A percentile compares a stretch with the other conserved stretches of the same genome.
These are phyloP conservation scores for Drosophila robusta DNA, from an alignment of 2,888 invertebrate species.

Conservation along the genomic window DNA sequence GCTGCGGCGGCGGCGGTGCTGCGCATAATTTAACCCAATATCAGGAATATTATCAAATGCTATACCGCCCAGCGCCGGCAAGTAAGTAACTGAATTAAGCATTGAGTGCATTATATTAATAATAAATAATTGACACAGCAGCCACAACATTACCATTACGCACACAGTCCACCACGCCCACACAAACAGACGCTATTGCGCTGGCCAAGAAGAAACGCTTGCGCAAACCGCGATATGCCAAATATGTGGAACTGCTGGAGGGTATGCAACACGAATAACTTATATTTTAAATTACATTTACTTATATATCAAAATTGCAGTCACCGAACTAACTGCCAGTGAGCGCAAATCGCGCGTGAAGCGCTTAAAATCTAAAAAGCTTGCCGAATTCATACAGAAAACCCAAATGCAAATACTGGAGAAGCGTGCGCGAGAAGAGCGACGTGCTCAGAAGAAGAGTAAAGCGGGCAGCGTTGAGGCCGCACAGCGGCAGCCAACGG, in stretches of 20 bases:
- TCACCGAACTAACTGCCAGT: slow-evolving; percentile 87
- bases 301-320: slow-evolving; percentile 83
- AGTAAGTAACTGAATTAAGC: slow-evolving; percentile 39
- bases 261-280: slow-evolving; percentile 85
- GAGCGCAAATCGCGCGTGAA: slow-evolving; percentile 89
- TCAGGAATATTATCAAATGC: slow-evolving; percentile 73
- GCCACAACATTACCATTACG: slow-evolving; percentile 46
- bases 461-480: slow-evolving; percentile 12
- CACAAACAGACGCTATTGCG: slow-evolving; percentile 61
- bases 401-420: slow-evolving; percentile 83
- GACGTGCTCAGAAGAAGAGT: slow-evolving; percentile 40
- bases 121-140: slow-evolving; percentile 10
- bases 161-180: slow-evolving; percentile 78
- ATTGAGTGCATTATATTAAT: slow-evolving; percentile 1
- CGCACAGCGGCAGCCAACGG: slow-evolving; percentile 70
- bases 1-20: slow-evolving; percentile 36
- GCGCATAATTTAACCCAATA: slow-evolving; percentile 57
- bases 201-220: slow-evolving; percentile 65
- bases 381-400: slow-evolving; percentile 88
- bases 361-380: slow-evolving; percentile 88
- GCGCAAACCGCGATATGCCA: slow-evolving; percentile 84
- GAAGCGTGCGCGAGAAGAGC: slow-evolving; percentile 64
- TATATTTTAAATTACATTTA: background rate
- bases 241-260: slow-evolving; percentile 89
- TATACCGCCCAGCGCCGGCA: slow-evolving; percentile 67